Conservation (phyloP, 2,888 invertebrate species). For the Tipula confusa region DNA sequence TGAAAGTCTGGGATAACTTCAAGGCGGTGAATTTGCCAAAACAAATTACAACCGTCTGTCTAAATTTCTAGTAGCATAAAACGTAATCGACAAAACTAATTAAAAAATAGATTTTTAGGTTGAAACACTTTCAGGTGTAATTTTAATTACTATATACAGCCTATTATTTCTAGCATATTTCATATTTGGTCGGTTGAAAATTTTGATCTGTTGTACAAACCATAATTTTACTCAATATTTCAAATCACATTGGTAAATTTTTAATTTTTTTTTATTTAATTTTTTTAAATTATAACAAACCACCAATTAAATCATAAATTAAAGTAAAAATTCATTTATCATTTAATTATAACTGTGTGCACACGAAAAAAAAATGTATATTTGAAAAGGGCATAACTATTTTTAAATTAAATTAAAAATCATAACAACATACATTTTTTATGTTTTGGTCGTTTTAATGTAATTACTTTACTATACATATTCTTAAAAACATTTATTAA, state of each 20-base stretch:
- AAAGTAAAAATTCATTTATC: not conserved
- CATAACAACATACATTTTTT: not conserved
- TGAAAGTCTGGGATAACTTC: too few relatives aligned
- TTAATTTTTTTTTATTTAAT: not conserved
- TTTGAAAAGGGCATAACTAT: conserved; percentile 12
- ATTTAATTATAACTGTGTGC: not conserved
- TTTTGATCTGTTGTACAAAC: too few relatives aligned
- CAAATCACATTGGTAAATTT: not conserved
- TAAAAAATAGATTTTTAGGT: too few relatives aligned
- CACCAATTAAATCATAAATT: not conserved
- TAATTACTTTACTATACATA: not conserved
- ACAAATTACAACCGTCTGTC: too few relatives aligned
- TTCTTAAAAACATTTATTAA: not conserved
- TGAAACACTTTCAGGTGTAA: too few relatives aligned
- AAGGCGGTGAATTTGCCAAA: too few relatives aligned
- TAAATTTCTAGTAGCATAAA: too few relatives aligned
- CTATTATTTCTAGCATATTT: too few relatives aligned
- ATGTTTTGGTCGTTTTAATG: not conserved
- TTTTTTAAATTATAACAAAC: not conserved
- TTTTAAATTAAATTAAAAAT: not conserved
- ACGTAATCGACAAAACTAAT: too few relatives aligned
- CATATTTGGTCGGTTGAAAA: too few relatives aligned
- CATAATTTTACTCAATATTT: too few relatives aligned
- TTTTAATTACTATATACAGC: too few relatives aligned
- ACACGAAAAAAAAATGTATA: not conserved